Conservation (phyloP, 2,113 vertebrate genomes). For the Sterrhoptilus dennistouni region DNA sequence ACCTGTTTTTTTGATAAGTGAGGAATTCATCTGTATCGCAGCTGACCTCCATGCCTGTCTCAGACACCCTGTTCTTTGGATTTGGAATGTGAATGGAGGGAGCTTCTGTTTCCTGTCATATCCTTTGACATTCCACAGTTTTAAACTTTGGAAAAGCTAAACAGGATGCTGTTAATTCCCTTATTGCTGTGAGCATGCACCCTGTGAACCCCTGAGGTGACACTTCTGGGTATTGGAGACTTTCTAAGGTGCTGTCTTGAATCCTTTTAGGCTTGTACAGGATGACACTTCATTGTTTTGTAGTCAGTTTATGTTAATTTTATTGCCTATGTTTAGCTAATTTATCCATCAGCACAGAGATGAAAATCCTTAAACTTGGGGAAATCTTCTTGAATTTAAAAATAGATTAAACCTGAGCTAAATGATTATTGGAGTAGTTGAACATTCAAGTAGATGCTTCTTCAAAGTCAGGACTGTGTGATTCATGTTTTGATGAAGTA, state of each 20-base stretch:
- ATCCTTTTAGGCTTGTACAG: neutral
- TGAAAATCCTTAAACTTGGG: neutral
- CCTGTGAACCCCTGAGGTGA: neutral
- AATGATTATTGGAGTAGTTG: neutral
- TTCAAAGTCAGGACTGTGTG: constrained; percentile 18
- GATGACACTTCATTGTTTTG: neutral
- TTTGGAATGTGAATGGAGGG: neutral
- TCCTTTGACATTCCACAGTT: neutral
- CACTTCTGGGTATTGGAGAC: neutral
- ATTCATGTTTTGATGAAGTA: constrained; percentile 56
- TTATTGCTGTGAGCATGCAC: neutral
- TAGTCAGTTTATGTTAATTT: neutral
- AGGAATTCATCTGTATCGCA: neutral
- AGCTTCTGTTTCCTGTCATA: neutral
- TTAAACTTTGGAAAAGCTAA: neutral
- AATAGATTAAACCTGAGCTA: neutral
- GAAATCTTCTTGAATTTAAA: neutral
- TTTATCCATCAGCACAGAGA: neutral
- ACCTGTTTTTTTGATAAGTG: neutral
- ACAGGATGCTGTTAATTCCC: neutral
- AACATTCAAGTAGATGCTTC: constrained; percentile 26
- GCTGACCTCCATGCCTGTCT: neutral
- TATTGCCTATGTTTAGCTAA: neutral
- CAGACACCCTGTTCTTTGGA: neutral
- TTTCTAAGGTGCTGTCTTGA: neutral